Base-by-base conservation (phyloP, 2,888 invertebrate genomes). In the Dynastes tityus region DNA sequence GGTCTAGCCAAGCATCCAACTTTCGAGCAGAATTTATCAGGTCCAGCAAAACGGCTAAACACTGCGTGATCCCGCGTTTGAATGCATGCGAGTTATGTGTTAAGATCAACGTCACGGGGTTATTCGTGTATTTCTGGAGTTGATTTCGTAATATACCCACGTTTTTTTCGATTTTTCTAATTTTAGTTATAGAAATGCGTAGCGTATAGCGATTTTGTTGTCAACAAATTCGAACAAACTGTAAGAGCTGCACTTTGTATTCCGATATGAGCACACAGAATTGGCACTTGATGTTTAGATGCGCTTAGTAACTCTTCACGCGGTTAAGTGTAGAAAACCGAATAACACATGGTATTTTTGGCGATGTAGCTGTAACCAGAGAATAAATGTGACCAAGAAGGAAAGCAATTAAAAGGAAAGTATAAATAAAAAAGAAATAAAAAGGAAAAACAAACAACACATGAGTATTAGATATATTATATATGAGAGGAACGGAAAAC, bases 91-190 rank as follows among this genome's bases (percentile, higher is more conserved):
- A 86, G 65, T 67, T 58, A 40, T 22, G 65, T 85, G 86, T 87
- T 87, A 86, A 86, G 86, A 85, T 84, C 86, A 85, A 86, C 86
- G 85, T 58, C 22, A 22, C 86, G 87, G 85, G 85, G 85, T 58
- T 87, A 88, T 87, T 87, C 16, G 16, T 8, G 22, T 58, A 58
- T 16, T 58, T 58, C n/a, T 22, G 27, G 55, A 27, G 53, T 51
- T 51, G 51, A 16, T 86, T 87, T 87, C 87, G 87, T 87, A 86
- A 87, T 87, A 85, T 87, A 87, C 87, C 85, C 85, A 84, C 82
- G 82, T 84, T 86, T 68, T 58, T 86, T 86, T 85, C 16, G 55
- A 16, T 45, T 45, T 45, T 45, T 45, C 45, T 45, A 45, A 45
- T 45, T 45, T 45, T 45, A 45, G 11, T 11, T 11, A 2, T 45